Evolutionary conservation across 2,797 vertebrate genomes (phyloP).

Genomic region (Pseudochirops cupreus): DNA sequence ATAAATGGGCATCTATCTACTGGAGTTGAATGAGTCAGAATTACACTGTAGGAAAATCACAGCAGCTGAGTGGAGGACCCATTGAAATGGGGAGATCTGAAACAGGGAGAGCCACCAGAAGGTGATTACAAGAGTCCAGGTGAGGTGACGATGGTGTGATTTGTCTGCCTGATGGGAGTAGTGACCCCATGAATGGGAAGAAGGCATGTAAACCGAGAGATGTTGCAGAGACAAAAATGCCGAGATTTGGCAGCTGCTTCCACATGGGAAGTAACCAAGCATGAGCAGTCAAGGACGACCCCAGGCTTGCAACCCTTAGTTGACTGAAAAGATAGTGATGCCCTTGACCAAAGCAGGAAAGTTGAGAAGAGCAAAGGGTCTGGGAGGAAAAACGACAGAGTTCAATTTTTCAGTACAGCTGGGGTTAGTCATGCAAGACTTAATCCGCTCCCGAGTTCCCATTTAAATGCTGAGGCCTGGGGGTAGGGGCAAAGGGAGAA

Average conservation of each 20-base stretch:
- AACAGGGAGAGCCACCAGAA: no score
- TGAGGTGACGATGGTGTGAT: neutral
- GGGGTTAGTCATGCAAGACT: neutral
- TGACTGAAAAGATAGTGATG: neutral
- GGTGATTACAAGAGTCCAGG: no score
- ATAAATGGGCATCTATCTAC: neutral
- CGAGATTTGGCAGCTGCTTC: neutral
- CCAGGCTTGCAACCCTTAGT: neutral
- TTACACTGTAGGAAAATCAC: neutral
- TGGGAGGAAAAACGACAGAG: neutral
- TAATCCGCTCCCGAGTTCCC: neutral
- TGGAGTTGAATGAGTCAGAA: neutral
- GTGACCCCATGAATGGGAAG: neutral
- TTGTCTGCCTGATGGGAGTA: neutral
- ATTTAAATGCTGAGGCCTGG: neutral
- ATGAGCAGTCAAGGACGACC: neutral
- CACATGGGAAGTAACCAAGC: neutral
- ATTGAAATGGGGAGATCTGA: neutral
- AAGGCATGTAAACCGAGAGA: neutral
- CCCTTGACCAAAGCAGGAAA: neutral
- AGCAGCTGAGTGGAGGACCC: neutral
- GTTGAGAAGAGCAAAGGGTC: neutral
- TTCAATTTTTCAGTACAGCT: neutral
- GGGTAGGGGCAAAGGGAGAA: neutral
- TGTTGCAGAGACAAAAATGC: neutral